A percentile compares a stretch with the other conserved stretches of the same genome.
These are phyloP conservation scores for Leucophenga varia DNA, from an alignment of 1,140 invertebrate genomes.

Conservation along the genomic window DNA sequence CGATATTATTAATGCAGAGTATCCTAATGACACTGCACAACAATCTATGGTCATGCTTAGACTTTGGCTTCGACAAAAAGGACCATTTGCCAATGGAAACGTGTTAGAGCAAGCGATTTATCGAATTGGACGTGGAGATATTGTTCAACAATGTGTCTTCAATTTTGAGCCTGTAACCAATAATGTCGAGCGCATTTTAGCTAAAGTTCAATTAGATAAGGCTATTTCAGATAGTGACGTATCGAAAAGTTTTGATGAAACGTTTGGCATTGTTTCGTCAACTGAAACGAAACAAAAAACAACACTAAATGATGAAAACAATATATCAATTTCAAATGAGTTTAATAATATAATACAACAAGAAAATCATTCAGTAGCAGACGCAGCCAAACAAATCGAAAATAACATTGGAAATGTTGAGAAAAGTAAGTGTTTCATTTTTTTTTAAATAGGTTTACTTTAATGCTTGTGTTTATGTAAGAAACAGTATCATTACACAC, in stretches of 20 bases:
- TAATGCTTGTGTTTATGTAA: too few species aligned
- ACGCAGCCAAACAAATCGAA: neutral
- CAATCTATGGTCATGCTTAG: conserved; percentile 88
- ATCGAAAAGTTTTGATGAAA: conserved; percentile 9
- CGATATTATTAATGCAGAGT: conserved; percentile 81
- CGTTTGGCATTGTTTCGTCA: conserved; percentile 8
- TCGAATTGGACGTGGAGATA: conserved; percentile 85
- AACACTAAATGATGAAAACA: neutral
- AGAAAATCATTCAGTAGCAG: neutral
- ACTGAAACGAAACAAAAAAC: neutral
- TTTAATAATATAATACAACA: neutral
- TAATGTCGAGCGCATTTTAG: conserved; percentile 76
- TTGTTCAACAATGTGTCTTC: conserved; percentile 70
- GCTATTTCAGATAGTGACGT: conserved; percentile 54
- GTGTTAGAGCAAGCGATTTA: conserved; percentile 82
- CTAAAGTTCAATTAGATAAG: conserved; percentile 74
- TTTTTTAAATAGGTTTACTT: too few species aligned
- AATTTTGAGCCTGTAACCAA: conserved; percentile 79
- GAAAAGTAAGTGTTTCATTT: neutral
- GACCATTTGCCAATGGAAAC: conserved; percentile 63
- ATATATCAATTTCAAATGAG: neutral
- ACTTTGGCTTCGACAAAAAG: conserved; percentile 68
- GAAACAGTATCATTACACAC: too few species aligned
- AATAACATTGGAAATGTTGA: neutral
- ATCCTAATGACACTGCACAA: conserved; percentile 75